Evolutionary conservation across 2,888 invertebrate genomes (phyloP).

Genomic region (Pandemis corylana): DNA sequence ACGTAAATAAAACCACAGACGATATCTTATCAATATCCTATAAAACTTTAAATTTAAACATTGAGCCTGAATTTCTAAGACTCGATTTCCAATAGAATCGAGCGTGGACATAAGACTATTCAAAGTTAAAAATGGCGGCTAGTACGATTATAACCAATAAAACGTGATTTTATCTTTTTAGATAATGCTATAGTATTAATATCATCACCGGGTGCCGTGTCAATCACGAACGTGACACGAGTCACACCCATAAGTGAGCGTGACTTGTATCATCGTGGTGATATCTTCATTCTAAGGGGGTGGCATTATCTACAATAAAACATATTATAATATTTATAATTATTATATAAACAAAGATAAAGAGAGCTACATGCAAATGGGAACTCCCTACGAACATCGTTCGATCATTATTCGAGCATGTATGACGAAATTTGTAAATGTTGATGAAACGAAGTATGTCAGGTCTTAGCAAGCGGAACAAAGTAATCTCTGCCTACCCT

Average conservation of each 20-base stretch:
- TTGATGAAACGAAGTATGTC: too few species aligned
- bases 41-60: not conserved
- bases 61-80: not conserved
- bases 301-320: not conserved
- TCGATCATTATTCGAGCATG: too few species aligned
- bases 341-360: too few species aligned
- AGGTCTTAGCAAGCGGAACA: too few species aligned
- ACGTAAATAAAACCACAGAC: not conserved
- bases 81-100: not conserved
- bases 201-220: not conserved
- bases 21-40: not conserved
- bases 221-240: not conserved
- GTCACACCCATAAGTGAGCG: not conserved
- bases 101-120: not conserved
- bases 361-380: too few species aligned
- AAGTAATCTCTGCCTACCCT: too few species aligned
- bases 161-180: not conserved
- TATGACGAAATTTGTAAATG: too few species aligned
- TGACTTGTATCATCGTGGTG: not conserved
- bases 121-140: not conserved
- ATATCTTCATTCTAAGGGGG: not conserved
- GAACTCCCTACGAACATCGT: too few species aligned
- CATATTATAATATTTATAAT: too few species aligned
- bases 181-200: not conserved
- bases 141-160: too few species aligned